A percentile compares a stretch with the other conserved stretches of the same genome.
These are phyloP conservation scores for Lochmaea capreae DNA, from an alignment of 2,888 invertebrate species.

Conservation along the genomic window DNA sequence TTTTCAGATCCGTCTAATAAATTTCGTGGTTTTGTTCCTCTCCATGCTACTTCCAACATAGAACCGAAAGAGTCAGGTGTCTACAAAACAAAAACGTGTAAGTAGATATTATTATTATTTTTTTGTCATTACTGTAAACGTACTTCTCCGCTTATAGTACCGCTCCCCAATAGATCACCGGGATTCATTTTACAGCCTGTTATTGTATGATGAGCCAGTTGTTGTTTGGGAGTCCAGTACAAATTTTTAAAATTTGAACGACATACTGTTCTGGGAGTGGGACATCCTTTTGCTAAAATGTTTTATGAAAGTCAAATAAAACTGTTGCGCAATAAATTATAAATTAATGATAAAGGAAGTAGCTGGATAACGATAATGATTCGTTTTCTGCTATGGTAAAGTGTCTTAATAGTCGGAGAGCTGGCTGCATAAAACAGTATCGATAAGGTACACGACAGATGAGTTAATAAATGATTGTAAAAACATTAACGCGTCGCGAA, in stretches of 20 bases:
- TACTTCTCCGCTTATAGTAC: slow-evolving; percentile 96
- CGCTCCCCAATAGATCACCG: slow-evolving; percentile 96
- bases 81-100: slow-evolving; percentile 66
- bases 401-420: too few relatives aligned
- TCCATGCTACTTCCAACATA: slow-evolving; percentile 95
- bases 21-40: slow-evolving; percentile 85
- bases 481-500: too few relatives aligned
- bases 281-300: slow-evolving; percentile 70
- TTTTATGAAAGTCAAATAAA: too few relatives aligned
- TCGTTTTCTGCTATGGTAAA: too few relatives aligned
- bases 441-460: too few relatives aligned
- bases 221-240: slow-evolving; percentile 98
- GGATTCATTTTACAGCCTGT: slow-evolving; percentile 96
- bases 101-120: neutral
- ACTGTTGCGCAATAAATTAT: too few relatives aligned
- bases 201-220: slow-evolving; percentile 94
- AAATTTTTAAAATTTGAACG: slow-evolving; percentile 92
- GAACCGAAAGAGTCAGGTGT: slow-evolving; percentile 90
- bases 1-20: slow-evolving; percentile 83
- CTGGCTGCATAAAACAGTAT: too few relatives aligned
- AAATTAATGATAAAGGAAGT: too few relatives aligned
- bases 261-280: slow-evolving; percentile 77
- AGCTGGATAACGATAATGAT: too few relatives aligned
- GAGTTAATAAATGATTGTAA: too few relatives aligned
- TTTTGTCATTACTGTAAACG: slow-evolving; percentile 42